Evolutionary conservation across 1,140 invertebrate genomes (phyloP).

Genomic region (Stegodyphus dumicola): DNA sequence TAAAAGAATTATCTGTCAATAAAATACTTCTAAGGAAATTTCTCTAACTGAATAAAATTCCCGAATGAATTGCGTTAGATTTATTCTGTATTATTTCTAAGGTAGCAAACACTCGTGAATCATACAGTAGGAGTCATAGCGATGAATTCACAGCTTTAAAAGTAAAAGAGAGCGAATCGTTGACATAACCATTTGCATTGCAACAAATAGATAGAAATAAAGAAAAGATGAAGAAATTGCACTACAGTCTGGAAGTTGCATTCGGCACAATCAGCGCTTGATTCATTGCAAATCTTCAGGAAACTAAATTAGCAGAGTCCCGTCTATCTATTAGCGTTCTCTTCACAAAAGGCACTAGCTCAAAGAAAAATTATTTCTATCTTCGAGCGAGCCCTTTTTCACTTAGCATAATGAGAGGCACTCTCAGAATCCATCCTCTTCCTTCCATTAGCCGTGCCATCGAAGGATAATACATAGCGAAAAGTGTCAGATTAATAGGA

Average conservation of each 20-base stretch:
- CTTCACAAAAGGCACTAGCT: conserved; percentile 2
- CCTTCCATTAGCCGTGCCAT: background rate
- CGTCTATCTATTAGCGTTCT: background rate
- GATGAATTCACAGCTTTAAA: too few relatives aligned
- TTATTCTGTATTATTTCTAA: too few relatives aligned
- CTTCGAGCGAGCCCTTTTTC: background rate
- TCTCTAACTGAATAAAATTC: too few relatives aligned
- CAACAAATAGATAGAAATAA: background rate
- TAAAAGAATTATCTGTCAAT: too few relatives aligned
- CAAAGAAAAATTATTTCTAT: conserved; percentile 41
- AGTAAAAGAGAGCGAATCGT: too few relatives aligned
- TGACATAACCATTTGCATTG: conserved; percentile 19
- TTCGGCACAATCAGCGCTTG: conserved; percentile 46
- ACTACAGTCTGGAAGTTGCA: conserved; percentile 14
- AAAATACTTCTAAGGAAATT: too few relatives aligned
- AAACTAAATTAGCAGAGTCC: conserved; percentile 35
- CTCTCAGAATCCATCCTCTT: background rate
- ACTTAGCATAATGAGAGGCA: conserved; percentile 21
- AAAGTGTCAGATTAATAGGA: conserved; percentile 46
- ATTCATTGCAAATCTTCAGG: conserved; percentile 37
- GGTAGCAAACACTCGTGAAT: too few relatives aligned
- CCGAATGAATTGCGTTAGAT: too few relatives aligned
- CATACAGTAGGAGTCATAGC: too few relatives aligned
- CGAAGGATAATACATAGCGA: background rate
- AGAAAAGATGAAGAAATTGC: background rate